A percentile compares a stretch with the other conserved stretches of the same genome.
phyloP scores from a whole-genome alignment of 2,888 invertebrate genomes.

The Synanthedon tipuliformis region DNA sequence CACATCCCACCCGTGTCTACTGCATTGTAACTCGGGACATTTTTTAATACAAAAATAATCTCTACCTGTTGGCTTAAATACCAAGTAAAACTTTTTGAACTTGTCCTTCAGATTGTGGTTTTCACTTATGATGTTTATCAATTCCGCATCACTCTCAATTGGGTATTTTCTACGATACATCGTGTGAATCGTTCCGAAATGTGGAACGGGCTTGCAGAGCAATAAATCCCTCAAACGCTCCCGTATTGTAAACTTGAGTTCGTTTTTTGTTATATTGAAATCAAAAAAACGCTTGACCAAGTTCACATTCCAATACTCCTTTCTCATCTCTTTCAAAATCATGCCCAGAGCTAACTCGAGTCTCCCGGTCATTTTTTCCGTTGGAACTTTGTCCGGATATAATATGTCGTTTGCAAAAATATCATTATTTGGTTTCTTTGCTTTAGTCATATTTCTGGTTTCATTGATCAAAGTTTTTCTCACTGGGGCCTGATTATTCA shows the following conservation, averaged over 20 bases:
- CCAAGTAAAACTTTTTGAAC: not conserved
- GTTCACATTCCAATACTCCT: slow-evolving; percentile 4
- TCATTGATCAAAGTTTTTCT: no score
- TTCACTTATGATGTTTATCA: slow-evolving; percentile 23
- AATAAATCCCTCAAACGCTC: slow-evolving; percentile 37
- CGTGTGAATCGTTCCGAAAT: slow-evolving; percentile 17
- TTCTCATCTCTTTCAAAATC: slow-evolving; percentile 36
- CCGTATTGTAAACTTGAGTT: slow-evolving; percentile 25
- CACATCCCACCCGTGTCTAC: no score
- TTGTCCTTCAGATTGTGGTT: slow-evolving; percentile 1
- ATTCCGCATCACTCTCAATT: slow-evolving; percentile 26
- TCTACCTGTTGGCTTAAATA: not conserved
- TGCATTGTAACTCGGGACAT: no score
- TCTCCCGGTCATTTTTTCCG: slow-evolving; percentile 35
- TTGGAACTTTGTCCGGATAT: slow-evolving; percentile 23
- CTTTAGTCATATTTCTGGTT: no score
- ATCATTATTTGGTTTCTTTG: no score
- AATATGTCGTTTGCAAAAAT: not conserved
- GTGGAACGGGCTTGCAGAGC: slow-evolving; percentile 32
- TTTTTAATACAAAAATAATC: not conserved
- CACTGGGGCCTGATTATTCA: no score
- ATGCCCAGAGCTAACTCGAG: slow-evolving; percentile 44
- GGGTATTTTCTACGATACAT: slow-evolving; percentile 33
- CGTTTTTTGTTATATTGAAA: not conserved
- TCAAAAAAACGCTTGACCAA: no score